Evolutionary conservation across 2,113 vertebrate species (phyloP).

Genomic region (Oenanthe oenanthe): DNA sequence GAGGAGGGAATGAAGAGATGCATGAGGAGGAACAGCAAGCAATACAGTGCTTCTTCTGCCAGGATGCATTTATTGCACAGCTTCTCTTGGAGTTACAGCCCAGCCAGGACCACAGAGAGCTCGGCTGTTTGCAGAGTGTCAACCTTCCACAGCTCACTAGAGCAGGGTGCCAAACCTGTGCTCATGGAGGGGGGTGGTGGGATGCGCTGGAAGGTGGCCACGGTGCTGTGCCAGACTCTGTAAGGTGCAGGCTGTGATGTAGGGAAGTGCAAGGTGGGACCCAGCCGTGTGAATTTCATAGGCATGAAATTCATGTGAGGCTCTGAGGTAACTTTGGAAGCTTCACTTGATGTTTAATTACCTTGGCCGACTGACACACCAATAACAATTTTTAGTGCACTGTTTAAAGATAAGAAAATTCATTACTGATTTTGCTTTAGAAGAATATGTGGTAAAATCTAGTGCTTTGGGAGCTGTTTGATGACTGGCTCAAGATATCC

Average conservation of each 20-base stretch:
- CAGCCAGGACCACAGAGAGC: rapidly evolving
- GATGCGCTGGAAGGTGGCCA: background rate
- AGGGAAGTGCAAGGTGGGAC: background rate
- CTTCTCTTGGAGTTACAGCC: background rate
- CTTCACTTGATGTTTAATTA: background rate
- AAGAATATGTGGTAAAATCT: rapidly evolving
- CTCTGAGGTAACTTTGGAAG: background rate
- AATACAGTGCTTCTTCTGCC: background rate
- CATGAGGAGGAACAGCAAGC: background rate
- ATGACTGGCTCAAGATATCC: background rate
- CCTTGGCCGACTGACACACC: background rate
- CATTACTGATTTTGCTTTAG: background rate
- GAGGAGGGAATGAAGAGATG: background rate
- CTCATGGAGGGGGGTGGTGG: rapidly evolving
- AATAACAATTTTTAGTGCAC: background rate
- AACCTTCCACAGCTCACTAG: rapidly evolving
- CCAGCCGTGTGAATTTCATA: background rate
- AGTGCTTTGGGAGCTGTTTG: rapidly evolving
- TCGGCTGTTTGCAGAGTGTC: background rate
- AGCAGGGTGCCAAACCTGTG: background rate
- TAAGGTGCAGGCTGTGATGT: background rate
- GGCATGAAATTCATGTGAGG: too few species aligned
- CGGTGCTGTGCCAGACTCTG: rapidly evolving
- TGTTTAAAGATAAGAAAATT: background rate
- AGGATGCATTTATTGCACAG: background rate